A percentile compares a stretch with the other conserved stretches of the same genome.
Conservation (phyloP, 1,140 invertebrate genomes). For the Papilio aristodemus region DNA sequence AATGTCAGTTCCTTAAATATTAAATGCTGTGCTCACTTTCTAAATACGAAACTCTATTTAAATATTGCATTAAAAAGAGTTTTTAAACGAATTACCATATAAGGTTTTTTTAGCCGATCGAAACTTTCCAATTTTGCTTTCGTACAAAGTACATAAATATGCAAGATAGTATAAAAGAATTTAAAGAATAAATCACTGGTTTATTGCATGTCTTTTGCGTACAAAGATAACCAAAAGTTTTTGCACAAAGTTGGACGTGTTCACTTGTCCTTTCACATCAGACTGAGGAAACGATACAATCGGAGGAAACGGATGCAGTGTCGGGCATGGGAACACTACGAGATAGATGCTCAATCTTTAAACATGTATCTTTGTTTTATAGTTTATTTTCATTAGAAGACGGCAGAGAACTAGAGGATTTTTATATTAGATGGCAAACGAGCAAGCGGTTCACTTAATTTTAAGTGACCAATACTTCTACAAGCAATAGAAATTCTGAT, state of each 20-base stretch:
- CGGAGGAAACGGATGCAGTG: conserved; percentile 8
- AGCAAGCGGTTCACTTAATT: no score
- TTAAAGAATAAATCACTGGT: background rate
- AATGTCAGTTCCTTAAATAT: no score
- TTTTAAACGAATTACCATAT: no score
- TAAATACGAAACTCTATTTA: no score
- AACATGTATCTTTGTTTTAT: background rate
- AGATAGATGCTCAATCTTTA: background rate
- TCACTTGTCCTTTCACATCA: conserved; percentile 13
- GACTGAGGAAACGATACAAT: conserved; percentile 16
- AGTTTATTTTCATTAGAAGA: background rate
- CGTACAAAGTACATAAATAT: background rate
- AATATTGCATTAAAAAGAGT: no score
- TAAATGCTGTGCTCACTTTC: no score
- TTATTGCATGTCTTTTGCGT: background rate
- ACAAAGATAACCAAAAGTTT: background rate
- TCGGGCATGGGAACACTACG: background rate
- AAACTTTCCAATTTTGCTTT: no score
- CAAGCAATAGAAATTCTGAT: no score
- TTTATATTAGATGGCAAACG: no score
- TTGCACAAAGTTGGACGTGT: background rate
- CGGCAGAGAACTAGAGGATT: no score
- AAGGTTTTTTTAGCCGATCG: no score
- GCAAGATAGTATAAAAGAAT: background rate
- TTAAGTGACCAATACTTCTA: no score